Evolutionary conservation across 2,888 invertebrate genomes (phyloP), one percentile per base, ranked within the genome.

Genomic region (Tenthredo scrophulariae): DNA sequence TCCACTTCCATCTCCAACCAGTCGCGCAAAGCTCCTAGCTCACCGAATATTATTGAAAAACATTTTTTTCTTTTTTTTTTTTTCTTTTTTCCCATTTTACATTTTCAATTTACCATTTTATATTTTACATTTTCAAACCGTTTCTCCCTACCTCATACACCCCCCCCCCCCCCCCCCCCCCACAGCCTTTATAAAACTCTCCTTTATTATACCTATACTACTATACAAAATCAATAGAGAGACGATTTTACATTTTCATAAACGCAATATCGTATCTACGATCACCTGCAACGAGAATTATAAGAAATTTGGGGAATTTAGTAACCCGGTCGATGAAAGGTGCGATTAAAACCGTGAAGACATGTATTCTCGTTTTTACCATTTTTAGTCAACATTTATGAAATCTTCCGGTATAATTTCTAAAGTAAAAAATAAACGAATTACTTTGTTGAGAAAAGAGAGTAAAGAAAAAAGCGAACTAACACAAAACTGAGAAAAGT

Each of bases 31-130:
- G 80, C 58, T 62, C 40, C 80, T 50, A 62, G 58, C 37, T 46
- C 50, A 26, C 80, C 58, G 58, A 62, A 80, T 80, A 80, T 80
- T 80, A 80, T 80, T 80, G 80, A 80, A 80, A 80, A 62, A 80
- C 58, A 80, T 62, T 80, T 62, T 80, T 40, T 58, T 62, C 15
- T 2, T 58, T 37, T 58, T 50, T 50, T 50, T 15, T 15, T 29
- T 15, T 65, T 40, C n/a, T 40, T n/a, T 37, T 15, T 29, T 46
- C 26, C 77, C 54, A 33, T 77, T 75, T 75, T 46, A 50, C 75
- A 46, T 75, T 46, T 75, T 75, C 75, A 75, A 75, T 75, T 75
- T 75, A 75, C n/a, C 43, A 26, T 75, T 77, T 77, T 43, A 74
- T 74, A 43, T 74, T 74, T n/a, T 40, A 43, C 43, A 43, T 74